Conservation (phyloP, 2,113 vertebrate genomes). For the Gallinago paraguaiae region DNA sequence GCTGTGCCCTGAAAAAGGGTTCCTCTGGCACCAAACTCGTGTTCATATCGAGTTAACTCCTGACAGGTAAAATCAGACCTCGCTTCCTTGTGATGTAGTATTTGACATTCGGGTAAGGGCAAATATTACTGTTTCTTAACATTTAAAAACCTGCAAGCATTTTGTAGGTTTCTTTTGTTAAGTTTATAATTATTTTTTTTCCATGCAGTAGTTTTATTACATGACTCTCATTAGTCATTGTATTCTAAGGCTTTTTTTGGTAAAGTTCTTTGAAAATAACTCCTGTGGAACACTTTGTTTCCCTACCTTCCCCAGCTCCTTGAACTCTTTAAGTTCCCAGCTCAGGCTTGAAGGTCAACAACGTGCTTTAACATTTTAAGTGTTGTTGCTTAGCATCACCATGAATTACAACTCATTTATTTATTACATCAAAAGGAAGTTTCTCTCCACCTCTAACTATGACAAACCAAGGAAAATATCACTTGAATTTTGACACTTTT, state of each 20-base stretch:
- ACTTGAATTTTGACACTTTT: background rate
- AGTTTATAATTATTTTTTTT: background rate
- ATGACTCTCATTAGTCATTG: background rate
- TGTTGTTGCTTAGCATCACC: slow-evolving; percentile 17
- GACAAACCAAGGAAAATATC: background rate
- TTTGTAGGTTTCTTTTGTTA: background rate
- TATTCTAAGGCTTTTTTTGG: background rate
- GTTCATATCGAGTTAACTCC: background rate
- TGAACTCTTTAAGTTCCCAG: background rate
- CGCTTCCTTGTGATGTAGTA: background rate
- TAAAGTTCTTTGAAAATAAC: background rate
- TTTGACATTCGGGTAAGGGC: background rate
- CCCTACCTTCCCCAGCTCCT: background rate
- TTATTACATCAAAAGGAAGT: background rate
- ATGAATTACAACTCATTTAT: background rate
- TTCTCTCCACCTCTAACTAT: background rate
- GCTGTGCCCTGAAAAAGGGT: background rate
- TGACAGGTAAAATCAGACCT: background rate
- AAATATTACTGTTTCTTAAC: background rate
- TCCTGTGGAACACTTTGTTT: background rate
- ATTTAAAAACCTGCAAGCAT: background rate
- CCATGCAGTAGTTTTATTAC: background rate
- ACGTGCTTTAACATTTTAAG: background rate
- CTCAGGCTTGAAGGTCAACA: slow-evolving; percentile 4
- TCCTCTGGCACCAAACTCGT: background rate